A percentile compares a stretch with the other conserved stretches of the same genome.
Evolutionary conservation across 2,888 invertebrate genomes (phyloP).

Genomic region (Epistrophe eligans): DNA sequence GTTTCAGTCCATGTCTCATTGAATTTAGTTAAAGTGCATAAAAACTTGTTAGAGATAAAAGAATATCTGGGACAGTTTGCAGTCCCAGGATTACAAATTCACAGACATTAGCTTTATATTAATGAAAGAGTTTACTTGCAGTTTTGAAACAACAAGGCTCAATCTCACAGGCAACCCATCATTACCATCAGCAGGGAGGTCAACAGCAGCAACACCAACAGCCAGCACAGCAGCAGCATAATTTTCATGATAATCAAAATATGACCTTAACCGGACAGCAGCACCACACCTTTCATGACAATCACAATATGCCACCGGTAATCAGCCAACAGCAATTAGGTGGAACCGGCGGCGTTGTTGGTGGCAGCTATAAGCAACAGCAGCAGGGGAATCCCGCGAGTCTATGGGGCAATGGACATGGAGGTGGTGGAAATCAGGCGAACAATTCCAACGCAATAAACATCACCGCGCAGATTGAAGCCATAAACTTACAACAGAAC

Average conservation of each 20-base stretch:
- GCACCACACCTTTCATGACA: conserved; percentile 79
- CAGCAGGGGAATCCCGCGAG: conserved; percentile 36
- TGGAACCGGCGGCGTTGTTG: conserved; percentile 83
- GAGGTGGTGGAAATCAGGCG: conserved; percentile 54
- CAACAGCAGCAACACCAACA: conserved; percentile 78
- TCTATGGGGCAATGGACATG: conserved; percentile 73
- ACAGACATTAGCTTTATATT: conserved; percentile 25
- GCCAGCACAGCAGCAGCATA: conserved; percentile 77
- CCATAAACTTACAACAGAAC: conserved; percentile 90
- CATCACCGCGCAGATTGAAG: conserved; percentile 85
- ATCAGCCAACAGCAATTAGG: conserved; percentile 58
- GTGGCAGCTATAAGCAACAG: conserved; percentile 41
- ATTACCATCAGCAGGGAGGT: conserved; percentile 58
- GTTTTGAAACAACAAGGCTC: conserved; percentile 90
- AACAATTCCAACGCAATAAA: conserved; percentile 78
- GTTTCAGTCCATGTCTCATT: conserved; percentile 52
- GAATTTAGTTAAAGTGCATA: conserved; percentile 3
- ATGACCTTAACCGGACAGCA: conserved; percentile 73
- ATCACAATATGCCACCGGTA: conserved; percentile 62
- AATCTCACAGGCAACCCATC: conserved; percentile 82
- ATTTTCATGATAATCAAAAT: conserved; percentile 67
- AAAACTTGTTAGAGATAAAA: conserved; percentile 2
- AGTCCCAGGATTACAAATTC: conserved; percentile 42
- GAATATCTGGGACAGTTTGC: conserved; percentile 73
- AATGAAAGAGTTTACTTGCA: conserved; percentile 83